These are phyloP conservation scores for Drosophila pullipes DNA, from an alignment of 2,888 invertebrate genomes.

Conservation along the genomic window DNA sequence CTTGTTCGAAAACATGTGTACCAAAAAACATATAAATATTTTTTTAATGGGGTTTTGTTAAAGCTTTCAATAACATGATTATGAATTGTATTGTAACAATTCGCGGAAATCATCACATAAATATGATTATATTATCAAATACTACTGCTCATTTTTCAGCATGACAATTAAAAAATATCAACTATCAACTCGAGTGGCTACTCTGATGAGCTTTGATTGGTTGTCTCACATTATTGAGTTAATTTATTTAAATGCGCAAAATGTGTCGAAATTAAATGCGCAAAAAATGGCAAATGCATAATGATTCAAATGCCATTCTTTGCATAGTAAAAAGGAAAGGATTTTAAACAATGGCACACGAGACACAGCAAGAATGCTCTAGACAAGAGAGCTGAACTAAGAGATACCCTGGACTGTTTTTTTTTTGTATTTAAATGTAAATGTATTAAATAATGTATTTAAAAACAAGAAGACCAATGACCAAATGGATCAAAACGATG, in stretches of 20 bases:
- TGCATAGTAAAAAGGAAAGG: background rate
- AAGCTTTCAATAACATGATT: background rate
- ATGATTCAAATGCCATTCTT: conserved; percentile 27
- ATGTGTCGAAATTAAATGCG: conserved; percentile 59
- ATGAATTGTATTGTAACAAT: background rate
- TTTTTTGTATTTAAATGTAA: background rate
- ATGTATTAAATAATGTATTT: background rate
- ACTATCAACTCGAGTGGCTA: background rate
- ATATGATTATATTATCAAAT: conserved; percentile 1
- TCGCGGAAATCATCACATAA: background rate
- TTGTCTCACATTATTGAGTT: conserved; percentile 8
- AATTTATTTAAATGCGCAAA: conserved; percentile 53
- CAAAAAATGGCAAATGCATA: conserved; percentile 43
- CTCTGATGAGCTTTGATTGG: background rate
- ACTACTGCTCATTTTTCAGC: conserved; percentile 1
- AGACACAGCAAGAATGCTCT: background rate
- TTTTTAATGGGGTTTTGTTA: background rate
- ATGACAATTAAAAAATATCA: conserved; percentile 5
- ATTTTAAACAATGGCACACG: conserved; percentile 5
- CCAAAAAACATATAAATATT: background rate
- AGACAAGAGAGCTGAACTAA: background rate
- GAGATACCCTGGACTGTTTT: background rate
- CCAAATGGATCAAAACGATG: background rate
- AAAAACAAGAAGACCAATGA: background rate
- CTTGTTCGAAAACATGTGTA: background rate